Evolutionary conservation across 1,140 invertebrate genomes (phyloP), one percentile per base, ranked within the genome.

Genomic region (Drosophila arizonae): DNA sequence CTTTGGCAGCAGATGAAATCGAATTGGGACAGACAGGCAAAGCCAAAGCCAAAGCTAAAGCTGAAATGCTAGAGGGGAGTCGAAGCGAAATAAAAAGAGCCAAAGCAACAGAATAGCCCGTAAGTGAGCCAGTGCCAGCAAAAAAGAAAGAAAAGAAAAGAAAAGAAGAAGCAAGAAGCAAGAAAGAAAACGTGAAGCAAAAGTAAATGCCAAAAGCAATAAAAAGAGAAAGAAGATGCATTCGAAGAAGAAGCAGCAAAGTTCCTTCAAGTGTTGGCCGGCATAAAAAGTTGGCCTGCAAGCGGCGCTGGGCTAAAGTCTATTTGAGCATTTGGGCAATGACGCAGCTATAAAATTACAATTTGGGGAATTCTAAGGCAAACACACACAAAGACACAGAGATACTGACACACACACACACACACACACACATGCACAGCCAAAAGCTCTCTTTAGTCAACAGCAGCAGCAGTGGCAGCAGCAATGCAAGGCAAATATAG

Each of bases 261-360:
- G 46, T 52, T 72, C 30, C 17, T 52, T 58, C 63, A 72, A 72
- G 69, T 72, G 62, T 58, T 66, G 68, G 60, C 21, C 68, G 61
- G 68, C 61, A 58, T 56, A 78, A 70, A 61, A 72, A 76, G 62
- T 72, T 61, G 51, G 51, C 43, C 30, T 54, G 48, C 57, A 62
- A 76, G 69, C 54, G 61, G 33, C 33, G 33, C 52, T 70, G 67
- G 71, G 71, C 60, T 52, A 78, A 86, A 86, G 79, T 81, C 82
- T 86, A 87, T 86, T 87, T 86, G 76, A 81, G 71, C 79, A 86
- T 86, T 85, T 86, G 82, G 82, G 76, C 82, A 86, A 86, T 87
- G 82, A 87, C 79, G 82, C 76, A 79, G 82, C 81, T 86, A 86
- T 86, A 86, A 86, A 86, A 86, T 86, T 86, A 86, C 81, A 86